Conservation (phyloP, 1,140 invertebrate species). For the Aphidius gifuensis region DNA sequence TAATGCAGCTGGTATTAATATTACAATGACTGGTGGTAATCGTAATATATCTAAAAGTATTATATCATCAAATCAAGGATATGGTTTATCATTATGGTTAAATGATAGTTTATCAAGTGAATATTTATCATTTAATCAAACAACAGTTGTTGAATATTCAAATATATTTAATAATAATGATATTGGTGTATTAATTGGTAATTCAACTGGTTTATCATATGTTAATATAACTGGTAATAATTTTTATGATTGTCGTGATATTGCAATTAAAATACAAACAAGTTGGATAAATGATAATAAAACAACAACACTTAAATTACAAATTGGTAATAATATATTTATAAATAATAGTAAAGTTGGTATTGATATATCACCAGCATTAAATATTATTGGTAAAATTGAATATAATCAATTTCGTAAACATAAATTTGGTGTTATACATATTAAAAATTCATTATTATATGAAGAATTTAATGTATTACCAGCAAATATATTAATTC, state of each 20-base stretch:
- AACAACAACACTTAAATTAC: slow-evolving; percentile 61
- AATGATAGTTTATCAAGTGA: slow-evolving; percentile 77
- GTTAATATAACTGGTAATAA: slow-evolving; percentile 85
- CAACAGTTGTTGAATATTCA: slow-evolving; percentile 83
- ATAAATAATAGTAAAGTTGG: slow-evolving; percentile 72
- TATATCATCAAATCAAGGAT: slow-evolving; percentile 76
- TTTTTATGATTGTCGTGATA: slow-evolving; percentile 73
- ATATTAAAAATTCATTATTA: slow-evolving; percentile 76
- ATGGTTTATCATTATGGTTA: slow-evolving; percentile 83
- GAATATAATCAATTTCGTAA: slow-evolving; percentile 86
- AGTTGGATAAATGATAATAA: slow-evolving; percentile 66
- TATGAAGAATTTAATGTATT: slow-evolving; percentile 68
- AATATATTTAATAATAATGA: slow-evolving; percentile 80
- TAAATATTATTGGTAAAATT: slow-evolving; percentile 76
- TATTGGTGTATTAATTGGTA: slow-evolving; percentile 78
- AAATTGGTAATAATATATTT: slow-evolving; percentile 85
- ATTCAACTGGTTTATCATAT: slow-evolving; percentile 71
- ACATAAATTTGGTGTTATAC: slow-evolving; percentile 78
- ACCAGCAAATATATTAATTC: slow-evolving; percentile 71
- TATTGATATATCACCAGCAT: slow-evolving; percentile 77
- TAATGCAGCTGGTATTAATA: slow-evolving; percentile 85
- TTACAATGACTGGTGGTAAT: slow-evolving; percentile 87
- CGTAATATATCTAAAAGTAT: slow-evolving; percentile 81
- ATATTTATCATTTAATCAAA: slow-evolving; percentile 76
- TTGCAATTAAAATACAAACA: slow-evolving; percentile 73